Conservation (phyloP, 2,797 vertebrate species). For the Schizopygopsis malacanthus region DNA sequence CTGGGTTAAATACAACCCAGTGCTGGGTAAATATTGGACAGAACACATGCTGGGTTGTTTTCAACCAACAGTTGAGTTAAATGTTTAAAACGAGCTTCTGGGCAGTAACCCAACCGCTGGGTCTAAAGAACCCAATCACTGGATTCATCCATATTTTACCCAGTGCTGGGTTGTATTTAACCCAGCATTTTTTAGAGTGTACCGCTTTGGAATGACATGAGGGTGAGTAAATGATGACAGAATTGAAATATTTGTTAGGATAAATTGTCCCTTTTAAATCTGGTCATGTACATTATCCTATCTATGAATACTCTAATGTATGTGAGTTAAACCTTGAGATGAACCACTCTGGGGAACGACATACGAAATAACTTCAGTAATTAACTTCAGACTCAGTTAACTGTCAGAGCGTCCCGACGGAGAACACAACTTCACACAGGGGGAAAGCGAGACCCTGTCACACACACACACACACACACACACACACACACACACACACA, state of each 20-base stretch:
- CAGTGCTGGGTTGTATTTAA: too few species aligned
- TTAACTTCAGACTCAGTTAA: conserved; percentile 58
- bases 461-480: conserved; percentile 20
- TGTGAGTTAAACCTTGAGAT: not conserved
- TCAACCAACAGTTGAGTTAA: too few species aligned
- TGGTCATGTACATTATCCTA: not conserved
- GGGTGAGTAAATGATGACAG: not conserved
- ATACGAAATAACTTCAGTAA: conserved; percentile 49
- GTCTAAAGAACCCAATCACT: too few species aligned
- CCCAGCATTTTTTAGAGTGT: too few species aligned
- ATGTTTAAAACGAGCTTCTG: too few species aligned
- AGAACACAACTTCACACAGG: conserved; percentile 40
- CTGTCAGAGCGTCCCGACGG: conserved; percentile 33
- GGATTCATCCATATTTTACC: too few species aligned
- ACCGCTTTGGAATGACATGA: not conserved
- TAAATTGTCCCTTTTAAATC: not conserved
- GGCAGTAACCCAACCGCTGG: too few species aligned
- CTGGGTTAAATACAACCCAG: too few species aligned
- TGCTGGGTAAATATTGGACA: too few species aligned
- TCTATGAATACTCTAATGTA: not conserved
- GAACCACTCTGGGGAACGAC: conserved; percentile 34
- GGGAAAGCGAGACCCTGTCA: not conserved
- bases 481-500: conserved; percentile 22
- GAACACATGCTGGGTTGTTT: too few species aligned
- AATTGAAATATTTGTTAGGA: too few species aligned